Conservation (phyloP, 2,113 vertebrate genomes). For the Protobothrops flavoviridis region DNA sequence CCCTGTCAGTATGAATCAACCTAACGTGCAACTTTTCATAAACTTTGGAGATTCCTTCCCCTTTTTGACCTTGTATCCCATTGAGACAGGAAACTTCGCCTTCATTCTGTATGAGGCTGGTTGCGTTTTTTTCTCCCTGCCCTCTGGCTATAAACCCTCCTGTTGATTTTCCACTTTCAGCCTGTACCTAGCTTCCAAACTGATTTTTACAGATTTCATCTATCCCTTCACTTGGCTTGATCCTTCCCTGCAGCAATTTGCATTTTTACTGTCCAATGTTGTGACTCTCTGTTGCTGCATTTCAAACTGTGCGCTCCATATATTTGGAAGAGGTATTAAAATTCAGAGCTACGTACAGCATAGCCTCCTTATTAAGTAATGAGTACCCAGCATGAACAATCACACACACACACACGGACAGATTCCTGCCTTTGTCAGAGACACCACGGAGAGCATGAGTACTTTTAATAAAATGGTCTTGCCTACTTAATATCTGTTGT, state of each 20-base stretch:
- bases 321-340: conserved; percentile 59
- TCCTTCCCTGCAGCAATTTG: conserved; percentile 19
- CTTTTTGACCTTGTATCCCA: neutral
- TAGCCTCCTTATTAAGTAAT: conserved; percentile 58
- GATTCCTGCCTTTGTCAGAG: conserved; percentile 42
- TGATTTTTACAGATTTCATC: neutral
- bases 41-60: neutral
- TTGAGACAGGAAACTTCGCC: neutral
- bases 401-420: conserved; percentile 28
- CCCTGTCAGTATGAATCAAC: neutral
- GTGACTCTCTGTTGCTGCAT: conserved; percentile 8
- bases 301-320: conserved; percentile 40
- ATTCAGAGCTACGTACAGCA: conserved; percentile 47
- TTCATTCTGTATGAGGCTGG: neutral
- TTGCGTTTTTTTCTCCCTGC: neutral
- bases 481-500: conserved; percentile 39
- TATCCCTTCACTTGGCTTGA: neutral
- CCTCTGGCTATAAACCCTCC: neutral
- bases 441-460: conserved; percentile 32
- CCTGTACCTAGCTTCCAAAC: neutral
- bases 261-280: conserved; percentile 30
- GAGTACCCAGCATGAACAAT: conserved; percentile 37
- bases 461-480: conserved; percentile 63
- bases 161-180: neutral
- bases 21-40: neutral